A percentile compares a stretch with the other conserved stretches of the same genome.
phyloP scores from a whole-genome alignment of 2,888 invertebrate species.

The Rhynchonema sp. region DNA sequence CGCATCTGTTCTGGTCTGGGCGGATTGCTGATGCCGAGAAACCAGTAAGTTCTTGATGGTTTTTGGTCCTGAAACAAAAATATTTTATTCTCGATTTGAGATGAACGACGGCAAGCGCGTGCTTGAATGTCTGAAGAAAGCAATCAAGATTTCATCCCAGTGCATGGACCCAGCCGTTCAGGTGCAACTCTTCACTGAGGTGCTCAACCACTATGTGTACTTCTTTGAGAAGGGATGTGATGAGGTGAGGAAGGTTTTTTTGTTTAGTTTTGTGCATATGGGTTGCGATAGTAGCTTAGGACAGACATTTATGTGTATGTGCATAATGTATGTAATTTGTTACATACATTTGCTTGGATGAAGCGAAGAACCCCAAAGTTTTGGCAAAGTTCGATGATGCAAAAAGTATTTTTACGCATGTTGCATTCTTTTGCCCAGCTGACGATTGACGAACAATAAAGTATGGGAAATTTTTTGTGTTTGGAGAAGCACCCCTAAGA shows the following conservation, averaged over 20 bases:
- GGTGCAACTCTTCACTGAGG: constrained; percentile 80
- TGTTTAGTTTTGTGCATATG: background rate
- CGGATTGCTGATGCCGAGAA: constrained; percentile 20
- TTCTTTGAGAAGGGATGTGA: constrained; percentile 71
- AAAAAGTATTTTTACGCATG: too few species aligned
- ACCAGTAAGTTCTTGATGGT: constrained; percentile 13
- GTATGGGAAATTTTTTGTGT: too few species aligned
- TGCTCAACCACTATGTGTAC: constrained; percentile 77
- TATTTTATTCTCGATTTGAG: constrained; percentile 28
- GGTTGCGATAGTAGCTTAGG: too few species aligned
- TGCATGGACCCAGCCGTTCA: constrained; percentile 93
- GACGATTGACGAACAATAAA: too few species aligned
- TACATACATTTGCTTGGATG: too few species aligned
- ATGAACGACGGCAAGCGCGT: constrained; percentile 75
- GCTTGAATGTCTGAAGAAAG: constrained; percentile 82
- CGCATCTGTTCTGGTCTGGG: constrained; percentile 92
- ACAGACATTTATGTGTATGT: too few species aligned
- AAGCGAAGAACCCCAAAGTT: too few species aligned
- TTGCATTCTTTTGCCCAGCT: too few species aligned
- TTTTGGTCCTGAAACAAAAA: background rate
- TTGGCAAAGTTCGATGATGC: too few species aligned
- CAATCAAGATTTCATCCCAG: constrained; percentile 78
- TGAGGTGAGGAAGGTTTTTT: constrained; percentile 38
- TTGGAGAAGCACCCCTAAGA: too few species aligned
- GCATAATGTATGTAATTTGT: too few species aligned